Percentiles rank a stretch among this genome's conserved stretches.
These are phyloP conservation scores for Plagodis pulveraria DNA, from an alignment of 2,888 invertebrate species.

Conservation along the genomic window DNA sequence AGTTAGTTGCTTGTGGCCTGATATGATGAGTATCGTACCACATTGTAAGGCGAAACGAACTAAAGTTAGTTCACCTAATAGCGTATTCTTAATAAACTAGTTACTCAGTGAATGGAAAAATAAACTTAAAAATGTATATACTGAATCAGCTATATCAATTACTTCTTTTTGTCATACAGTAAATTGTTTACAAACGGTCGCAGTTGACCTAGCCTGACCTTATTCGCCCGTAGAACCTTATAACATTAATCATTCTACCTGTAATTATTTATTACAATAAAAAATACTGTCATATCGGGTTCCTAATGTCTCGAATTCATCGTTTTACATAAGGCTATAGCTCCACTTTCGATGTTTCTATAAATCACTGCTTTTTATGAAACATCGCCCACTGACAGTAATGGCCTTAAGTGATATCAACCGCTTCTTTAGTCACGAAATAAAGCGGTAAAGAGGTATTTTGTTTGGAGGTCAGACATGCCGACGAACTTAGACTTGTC, in stretches of 20 bases:
- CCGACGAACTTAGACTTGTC: conserved; percentile 8
- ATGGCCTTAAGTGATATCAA: conserved; percentile 22
- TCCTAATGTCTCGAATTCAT: conserved; percentile 14
- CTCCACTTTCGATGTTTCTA: conserved; percentile 24
- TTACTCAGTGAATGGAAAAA: too few relatives aligned
- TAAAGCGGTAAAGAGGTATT: conserved; percentile 22
- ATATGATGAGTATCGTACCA: too few relatives aligned
- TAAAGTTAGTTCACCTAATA: too few relatives aligned
- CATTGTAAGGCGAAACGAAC: too few relatives aligned
- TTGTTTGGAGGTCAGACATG: conserved; percentile 15
- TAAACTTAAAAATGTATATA: background rate
- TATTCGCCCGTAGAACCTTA: conserved; percentile 6
- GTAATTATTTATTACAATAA: conserved; percentile 12
- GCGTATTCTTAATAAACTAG: too few relatives aligned
- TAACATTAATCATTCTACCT: conserved; percentile 17
- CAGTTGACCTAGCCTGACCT: conserved; percentile 14
- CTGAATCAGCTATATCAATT: conserved; percentile 3
- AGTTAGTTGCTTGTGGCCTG: too few relatives aligned
- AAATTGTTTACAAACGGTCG: conserved; percentile 1
- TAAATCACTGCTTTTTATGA: conserved; percentile 24
- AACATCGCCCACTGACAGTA: conserved; percentile 23
- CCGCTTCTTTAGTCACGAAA: conserved; percentile 28
- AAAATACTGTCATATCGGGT: conserved; percentile 7
- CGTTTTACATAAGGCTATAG: conserved; percentile 20
- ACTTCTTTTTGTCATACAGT: conserved; percentile 1